phyloP scores from a whole-genome alignment of 2,888 invertebrate species.

The Fragum sueziense region DNA sequence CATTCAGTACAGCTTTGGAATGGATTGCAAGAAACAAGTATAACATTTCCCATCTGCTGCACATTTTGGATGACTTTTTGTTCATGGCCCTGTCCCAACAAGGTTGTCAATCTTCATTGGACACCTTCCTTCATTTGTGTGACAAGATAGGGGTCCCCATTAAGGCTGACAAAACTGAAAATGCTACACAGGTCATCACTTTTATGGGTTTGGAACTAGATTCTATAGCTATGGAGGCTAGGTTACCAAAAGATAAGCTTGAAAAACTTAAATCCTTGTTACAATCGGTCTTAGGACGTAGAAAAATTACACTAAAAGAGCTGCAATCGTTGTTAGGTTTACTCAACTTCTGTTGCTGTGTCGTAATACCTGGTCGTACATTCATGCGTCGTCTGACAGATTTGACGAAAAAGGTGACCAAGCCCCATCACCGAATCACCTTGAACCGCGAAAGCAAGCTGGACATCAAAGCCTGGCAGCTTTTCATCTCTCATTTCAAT shows the following conservation, averaged over 20 bases:
- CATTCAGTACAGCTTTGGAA: conserved; percentile 36
- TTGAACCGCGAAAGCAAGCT: conserved; percentile 20
- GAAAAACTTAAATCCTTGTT: not conserved
- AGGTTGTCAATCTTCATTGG: conserved; percentile 9
- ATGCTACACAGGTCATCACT: not conserved
- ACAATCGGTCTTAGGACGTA: not conserved
- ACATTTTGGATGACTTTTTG: conserved; percentile 50
- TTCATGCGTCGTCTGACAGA: conserved; percentile 38
- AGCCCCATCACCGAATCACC: conserved; percentile 25
- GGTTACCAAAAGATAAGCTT: conserved; percentile 37
- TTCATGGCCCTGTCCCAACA: not conserved
- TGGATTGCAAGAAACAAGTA: conserved; percentile 16
- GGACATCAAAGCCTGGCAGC: conserved; percentile 32
- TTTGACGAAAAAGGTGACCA: conserved; percentile 21
- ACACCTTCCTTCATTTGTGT: conserved; percentile 22
- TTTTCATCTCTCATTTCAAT: conserved; percentile 43
- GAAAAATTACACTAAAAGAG: conserved; percentile 26
- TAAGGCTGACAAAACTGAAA: conserved; percentile 35
- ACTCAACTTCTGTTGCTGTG: conserved; percentile 39
- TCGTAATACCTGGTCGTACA: conserved; percentile 29
- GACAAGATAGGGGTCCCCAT: conserved; percentile 24
- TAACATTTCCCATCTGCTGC: conserved; percentile 16
- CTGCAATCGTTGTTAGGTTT: conserved; percentile 42
- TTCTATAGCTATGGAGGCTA: conserved; percentile 31
- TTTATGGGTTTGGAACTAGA: conserved; percentile 51